A percentile compares a stretch with the other conserved stretches of the same genome.
These are phyloP conservation scores for Misgurnus anguillicaudatus DNA, from an alignment of 2,113 vertebrate species.

Conservation along the genomic window DNA sequence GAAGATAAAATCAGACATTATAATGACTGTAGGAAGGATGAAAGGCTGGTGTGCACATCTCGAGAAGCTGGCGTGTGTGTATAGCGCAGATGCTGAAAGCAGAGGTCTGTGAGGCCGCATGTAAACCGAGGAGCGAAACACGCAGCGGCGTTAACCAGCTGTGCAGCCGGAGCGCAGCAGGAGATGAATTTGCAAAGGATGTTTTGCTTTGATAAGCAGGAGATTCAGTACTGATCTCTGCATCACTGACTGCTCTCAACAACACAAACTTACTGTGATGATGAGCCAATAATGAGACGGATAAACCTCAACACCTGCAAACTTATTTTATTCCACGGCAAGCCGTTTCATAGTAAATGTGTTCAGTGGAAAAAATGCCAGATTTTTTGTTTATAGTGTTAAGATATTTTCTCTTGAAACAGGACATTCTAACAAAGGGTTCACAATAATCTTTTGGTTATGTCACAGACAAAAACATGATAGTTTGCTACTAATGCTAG, in stretches of 20 bases:
- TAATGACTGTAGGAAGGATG: constrained; percentile 73
- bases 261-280: constrained; percentile 47
- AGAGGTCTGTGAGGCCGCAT: constrained; percentile 59
- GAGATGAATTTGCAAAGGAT: constrained; percentile 77
- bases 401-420: no score
- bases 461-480: no score
- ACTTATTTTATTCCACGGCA: no score
- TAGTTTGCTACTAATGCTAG: no score
- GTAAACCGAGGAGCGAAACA: constrained; percentile 74
- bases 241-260: constrained; percentile 65
- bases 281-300: constrained; percentile 67
- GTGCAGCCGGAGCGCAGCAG: constrained; percentile 76
- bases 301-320: no score
- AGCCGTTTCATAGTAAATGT: no score
- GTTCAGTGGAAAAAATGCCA: no score
- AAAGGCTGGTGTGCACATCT: constrained; percentile 52
- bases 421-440: no score
- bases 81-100: not conserved
- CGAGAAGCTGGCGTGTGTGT: constrained; percentile 50
- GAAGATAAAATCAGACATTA: constrained; percentile 72
- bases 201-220: constrained; percentile 74
- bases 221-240: constrained; percentile 73
- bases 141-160: constrained; percentile 76
- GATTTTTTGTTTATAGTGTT: no score
- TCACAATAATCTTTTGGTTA: no score